Base-by-base conservation (phyloP, 2,113 vertebrate genomes). In the Falco punctatus region DNA sequence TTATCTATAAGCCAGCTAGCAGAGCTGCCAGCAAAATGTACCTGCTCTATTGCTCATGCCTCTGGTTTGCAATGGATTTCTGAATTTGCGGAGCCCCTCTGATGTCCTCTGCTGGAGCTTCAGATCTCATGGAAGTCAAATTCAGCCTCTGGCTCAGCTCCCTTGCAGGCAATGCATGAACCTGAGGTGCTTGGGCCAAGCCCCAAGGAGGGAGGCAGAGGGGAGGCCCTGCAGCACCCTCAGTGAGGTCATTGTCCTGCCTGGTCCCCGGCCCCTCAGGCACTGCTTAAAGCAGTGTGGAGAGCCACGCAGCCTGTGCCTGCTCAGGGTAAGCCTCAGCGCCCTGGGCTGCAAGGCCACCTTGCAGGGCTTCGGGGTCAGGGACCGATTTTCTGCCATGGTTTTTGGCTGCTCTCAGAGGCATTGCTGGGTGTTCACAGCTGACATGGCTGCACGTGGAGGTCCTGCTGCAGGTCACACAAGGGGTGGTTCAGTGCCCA, bases 361-460 rank as follows among this genome's bases (percentile, higher is more conserved):
- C 11, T 30, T 33, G 12, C 38, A 12, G 27, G 55, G 4, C 55
- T 70, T 8, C 0, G 1, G 49, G 38, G 16, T 13, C 69, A n/a
- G 32, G 24, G 26, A 26, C 6, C 1, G 4, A 15, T 71, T 42
- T 90, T 42, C 79, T 88, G 80, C 35, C 13, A 3, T 2, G 22
- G 15, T n/a, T 80, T 91, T 48, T 30, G 57, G 44, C 33, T 40
- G 44, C 40, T 58, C 70, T 66, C 3, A 2, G 4, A 57, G 51
- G 62, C 0, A 0, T 32, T 6, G 2, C 51, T 82, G 0, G 1
- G 19, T 4, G 3, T 6, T 55, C 33, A 9, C 0, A 0, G 61
- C 49, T 5, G 16, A 18, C 21, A 1, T 0, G 27, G 42, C 32
- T 61, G 78, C 52, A 38, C 54, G 3, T 0, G 3, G 32, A 64